Percentiles rank a stretch among this genome's conserved stretches.
Evolutionary conservation across 2,797 vertebrate species (phyloP).

Genomic region (Sparidentex hasta): DNA sequence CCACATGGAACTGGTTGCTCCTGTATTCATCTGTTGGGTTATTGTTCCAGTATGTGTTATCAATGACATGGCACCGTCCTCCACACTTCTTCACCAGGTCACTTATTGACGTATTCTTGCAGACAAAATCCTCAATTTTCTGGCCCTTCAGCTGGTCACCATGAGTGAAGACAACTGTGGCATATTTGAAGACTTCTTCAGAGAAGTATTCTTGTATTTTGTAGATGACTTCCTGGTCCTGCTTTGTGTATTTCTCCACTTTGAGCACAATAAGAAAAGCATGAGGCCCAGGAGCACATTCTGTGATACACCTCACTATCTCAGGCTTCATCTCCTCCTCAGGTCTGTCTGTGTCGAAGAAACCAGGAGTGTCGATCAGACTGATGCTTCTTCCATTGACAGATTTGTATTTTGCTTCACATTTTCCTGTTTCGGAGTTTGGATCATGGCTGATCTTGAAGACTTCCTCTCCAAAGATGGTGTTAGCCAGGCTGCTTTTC

Average conservation of each 20-base stretch:
- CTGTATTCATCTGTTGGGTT: neutral
- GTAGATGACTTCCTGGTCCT: accelerated
- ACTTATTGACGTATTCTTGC: accelerated
- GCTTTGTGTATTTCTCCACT: slow-evolving; percentile 30
- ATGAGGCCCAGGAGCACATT: slow-evolving; percentile 55
- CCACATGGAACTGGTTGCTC: slow-evolving; percentile 49
- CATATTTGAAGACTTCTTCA: neutral
- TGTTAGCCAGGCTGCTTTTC: too few species aligned
- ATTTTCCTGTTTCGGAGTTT: too few species aligned
- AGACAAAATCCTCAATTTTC: neutral
- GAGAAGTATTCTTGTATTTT: accelerated
- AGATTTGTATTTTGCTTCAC: too few species aligned
- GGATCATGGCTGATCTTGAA: accelerated
- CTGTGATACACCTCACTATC: neutral
- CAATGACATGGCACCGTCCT: slow-evolving; percentile 29
- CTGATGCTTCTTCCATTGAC: neutral
- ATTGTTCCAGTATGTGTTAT: slow-evolving; percentile 46
- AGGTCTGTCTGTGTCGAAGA: accelerated
- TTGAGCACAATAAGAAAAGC: slow-evolving; percentile 44
- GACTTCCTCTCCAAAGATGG: accelerated
- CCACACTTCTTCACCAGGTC: slow-evolving; percentile 44
- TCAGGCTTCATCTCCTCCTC: accelerated
- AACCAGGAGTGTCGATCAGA: slow-evolving; percentile 38
- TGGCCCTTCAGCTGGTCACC: slow-evolving; percentile 2
- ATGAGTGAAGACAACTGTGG: slow-evolving; percentile 32